Conservation (phyloP, 2,888 invertebrate genomes). For the Caenorhabditis plicata region DNA sequence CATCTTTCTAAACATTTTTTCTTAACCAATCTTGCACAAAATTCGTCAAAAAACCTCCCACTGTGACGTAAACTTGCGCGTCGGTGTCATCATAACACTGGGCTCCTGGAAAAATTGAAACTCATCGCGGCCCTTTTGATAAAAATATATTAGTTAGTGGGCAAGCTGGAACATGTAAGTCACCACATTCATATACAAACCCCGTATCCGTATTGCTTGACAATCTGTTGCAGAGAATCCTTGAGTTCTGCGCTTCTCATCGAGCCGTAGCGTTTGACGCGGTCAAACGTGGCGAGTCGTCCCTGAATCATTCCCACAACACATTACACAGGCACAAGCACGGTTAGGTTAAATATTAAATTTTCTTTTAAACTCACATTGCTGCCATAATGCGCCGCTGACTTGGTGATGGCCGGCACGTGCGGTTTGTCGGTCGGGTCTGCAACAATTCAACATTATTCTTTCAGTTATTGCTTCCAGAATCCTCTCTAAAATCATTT, state of each 20-base stretch:
- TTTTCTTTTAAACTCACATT: neutral
- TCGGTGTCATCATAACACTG: slow-evolving; percentile 19
- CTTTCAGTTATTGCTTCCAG: neutral
- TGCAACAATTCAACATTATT: slow-evolving; percentile 30
- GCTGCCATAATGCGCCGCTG: neutral
- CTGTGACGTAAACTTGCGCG: slow-evolving; percentile 45
- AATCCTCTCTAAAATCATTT: neutral
- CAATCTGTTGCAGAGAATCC: slow-evolving; percentile 50
- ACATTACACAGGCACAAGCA: neutral
- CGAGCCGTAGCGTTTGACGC: slow-evolving; percentile 56
- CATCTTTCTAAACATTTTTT: slow-evolving; percentile 29
- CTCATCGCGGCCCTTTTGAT: too few species aligned
- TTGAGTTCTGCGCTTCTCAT: slow-evolving; percentile 58
- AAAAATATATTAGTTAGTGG: too few species aligned
- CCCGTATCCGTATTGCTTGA: slow-evolving; percentile 39
- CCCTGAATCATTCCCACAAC: slow-evolving; percentile 21
- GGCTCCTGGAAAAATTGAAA: slow-evolving; percentile 4
- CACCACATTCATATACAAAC: slow-evolving; percentile 14
- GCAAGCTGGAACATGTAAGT: neutral
- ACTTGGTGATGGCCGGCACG: slow-evolving; percentile 28
- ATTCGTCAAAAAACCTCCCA: slow-evolving; percentile 37
- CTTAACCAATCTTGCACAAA: neutral
- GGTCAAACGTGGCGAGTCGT: slow-evolving; percentile 39
- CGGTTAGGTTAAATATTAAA: neutral
- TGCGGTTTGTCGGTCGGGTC: slow-evolving; percentile 41